These are phyloP conservation scores for Cervus canadensis DNA, from an alignment of 2,113 vertebrate genomes.

Conservation along the genomic window DNA sequence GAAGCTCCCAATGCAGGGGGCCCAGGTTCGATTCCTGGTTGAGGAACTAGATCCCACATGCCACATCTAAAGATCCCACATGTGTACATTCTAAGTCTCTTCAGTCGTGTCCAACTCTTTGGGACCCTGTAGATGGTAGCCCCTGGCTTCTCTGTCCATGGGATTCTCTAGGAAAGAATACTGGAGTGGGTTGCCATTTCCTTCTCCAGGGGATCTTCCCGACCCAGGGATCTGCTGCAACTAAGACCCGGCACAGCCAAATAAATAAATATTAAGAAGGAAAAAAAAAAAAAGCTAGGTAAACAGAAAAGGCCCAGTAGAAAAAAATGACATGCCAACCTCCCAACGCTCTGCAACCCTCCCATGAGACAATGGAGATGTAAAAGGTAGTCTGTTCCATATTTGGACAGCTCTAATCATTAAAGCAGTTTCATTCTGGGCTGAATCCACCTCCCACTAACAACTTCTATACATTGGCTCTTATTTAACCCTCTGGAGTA, in stretches of 20 bases:
- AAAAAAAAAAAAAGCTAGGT: not conserved
- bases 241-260: not conserved
- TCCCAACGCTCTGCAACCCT: not conserved
- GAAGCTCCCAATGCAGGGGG: not conserved
- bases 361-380: not conserved
- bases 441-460: not conserved
- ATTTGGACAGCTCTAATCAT: constrained; percentile 27
- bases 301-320: not conserved
- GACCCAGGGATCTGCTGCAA: not conserved
- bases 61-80: not conserved
- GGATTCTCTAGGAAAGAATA: not conserved
- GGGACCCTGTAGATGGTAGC: not conserved
- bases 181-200: not conserved
- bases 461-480: not conserved
- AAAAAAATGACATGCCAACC: constrained; percentile 23
- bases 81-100: not conserved
- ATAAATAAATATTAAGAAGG: not conserved
- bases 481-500: not conserved
- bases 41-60: not conserved
- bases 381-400: constrained; percentile 1
- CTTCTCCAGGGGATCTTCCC: not conserved
- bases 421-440: not conserved
- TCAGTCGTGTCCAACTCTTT: not conserved
- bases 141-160: not conserved
- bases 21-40: not conserved